Conservation (phyloP, 64 coral and sea anemone species). For the Pachyseris speciosa region DNA sequence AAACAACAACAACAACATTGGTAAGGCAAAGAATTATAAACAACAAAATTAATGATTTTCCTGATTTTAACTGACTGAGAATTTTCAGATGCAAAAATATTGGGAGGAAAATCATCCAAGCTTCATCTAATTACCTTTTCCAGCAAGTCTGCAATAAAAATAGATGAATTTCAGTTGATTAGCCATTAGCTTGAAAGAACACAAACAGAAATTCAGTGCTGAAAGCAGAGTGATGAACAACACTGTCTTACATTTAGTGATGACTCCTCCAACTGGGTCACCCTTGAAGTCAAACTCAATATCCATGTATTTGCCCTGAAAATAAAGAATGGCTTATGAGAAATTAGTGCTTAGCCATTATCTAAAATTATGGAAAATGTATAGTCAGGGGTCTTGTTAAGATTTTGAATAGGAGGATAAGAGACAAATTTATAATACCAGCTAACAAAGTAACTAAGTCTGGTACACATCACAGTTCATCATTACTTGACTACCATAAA, state of each 20-base stretch:
- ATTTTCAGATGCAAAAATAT: too few species aligned
- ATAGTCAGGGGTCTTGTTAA: too few species aligned
- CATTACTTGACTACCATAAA: too few species aligned
- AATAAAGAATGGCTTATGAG: not conserved
- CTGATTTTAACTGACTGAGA: too few species aligned
- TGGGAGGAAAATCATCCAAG: not conserved
- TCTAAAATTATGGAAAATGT: too few species aligned
- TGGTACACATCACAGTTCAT: too few species aligned
- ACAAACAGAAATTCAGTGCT: not conserved
- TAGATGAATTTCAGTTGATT: not conserved
- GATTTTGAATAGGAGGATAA: too few species aligned
- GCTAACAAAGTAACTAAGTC: too few species aligned
- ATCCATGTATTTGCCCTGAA: conserved; percentile 99
- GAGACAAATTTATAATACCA: too few species aligned
- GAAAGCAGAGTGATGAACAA: not conserved
- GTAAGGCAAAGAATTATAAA: too few species aligned
- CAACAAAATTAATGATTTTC: too few species aligned
- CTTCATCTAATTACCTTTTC: conserved; percentile 84
- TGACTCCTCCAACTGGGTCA: conserved; percentile 97
- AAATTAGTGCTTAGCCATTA: too few species aligned
- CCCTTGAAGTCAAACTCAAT: conserved; percentile 99
- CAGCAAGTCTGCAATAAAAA: conserved; percentile 87
- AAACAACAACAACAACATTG: not conserved
- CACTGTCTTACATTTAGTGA: conserved; percentile 99
- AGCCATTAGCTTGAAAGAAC: not conserved